Evolutionary conservation across 2,888 invertebrate species (phyloP), one percentile per base, ranked within the genome.

Genomic region (Cerceris ruficornis): DNA sequence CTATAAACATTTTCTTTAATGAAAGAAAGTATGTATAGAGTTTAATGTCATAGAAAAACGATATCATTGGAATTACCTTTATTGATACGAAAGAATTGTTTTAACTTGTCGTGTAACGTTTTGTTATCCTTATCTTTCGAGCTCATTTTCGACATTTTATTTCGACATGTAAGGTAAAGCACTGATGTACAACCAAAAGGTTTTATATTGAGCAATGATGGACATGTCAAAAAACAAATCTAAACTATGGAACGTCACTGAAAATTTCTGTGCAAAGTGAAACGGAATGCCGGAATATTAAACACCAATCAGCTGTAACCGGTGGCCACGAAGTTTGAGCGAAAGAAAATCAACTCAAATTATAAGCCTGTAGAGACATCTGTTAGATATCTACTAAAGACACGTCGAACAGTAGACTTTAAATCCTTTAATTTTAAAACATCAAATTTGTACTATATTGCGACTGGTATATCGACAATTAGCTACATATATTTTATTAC

Each of bases 11-110:
- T 13, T 46, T 8, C 8, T 13, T 46, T 8, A 52, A 52, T 52
- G 28, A 4, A 28, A 52, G 2, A 7, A 14, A 52, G 52, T 13
- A n/a, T 8, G 2, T 14, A 52, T 52, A 1, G 5, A 58, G 13
- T 46, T 46, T 46, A 11, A 2, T 46, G 42, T 14, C 14, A 11
- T 41, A 60, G 8, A 78, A 61, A 13, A 9, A 58, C 42, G 57
- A 61, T 46, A 58, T 11, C 39, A 72, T 66, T 41, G 52, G 59
- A 73, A 60, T 79, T 60, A 92, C 92, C 93, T 92, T 94, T 94
- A 87, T 94, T 94, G 85, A 95, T 93, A 83, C 95, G 94, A 93
- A 96, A 96, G 92, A 96, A 95, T 91, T 95, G 95, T 93, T 95
- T 96, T 83, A 97, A 92, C 92, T 95, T 95, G 88, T 96, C 96